Evolutionary conservation across 2,888 invertebrate genomes (phyloP), one percentile per base, ranked within the genome.

Genomic region (Scaeva pyrastri): DNA sequence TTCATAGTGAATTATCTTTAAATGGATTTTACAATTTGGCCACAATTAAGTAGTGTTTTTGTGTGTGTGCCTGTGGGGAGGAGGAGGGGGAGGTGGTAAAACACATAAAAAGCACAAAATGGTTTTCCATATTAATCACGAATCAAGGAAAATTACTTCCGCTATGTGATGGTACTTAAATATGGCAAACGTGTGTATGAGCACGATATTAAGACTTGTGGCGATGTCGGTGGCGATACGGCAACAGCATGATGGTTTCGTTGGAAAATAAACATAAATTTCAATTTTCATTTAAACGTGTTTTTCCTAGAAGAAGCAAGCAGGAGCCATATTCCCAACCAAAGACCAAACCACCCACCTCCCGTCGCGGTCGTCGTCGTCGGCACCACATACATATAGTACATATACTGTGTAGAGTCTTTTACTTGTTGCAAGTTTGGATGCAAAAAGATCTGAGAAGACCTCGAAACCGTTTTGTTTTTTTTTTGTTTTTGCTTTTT

Each of bases 281-380:
- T 80, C 52, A 75, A 84, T 79, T 84, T 79, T 75, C 75, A 21
- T 66, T 16, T 39, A 52, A 75, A 79, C 83, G 83, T 84, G 79
- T 74, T 39, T 56, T 56, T 71, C 71, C 50, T 36, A 62, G 74
- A 79, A 71, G 31, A 31, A 31, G 1, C 31, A 31, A 8, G n/a
- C n/a, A n/a, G 56, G 58, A 64, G 52, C 78, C 56, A 78, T 16
- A 16, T 39, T 19, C n/a, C n/a, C n/a, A n/a, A n/a, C n/a, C n/a
- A n/a, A n/a, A n/a, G n/a, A n/a, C n/a, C n/a, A n/a, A n/a, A n/a
- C n/a, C n/a, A n/a, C n/a, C n/a, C 39, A 21, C 45, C 48, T 64
- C 66, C 19, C 23, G 50, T 62, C 50, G 43, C 36, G 39, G 39
- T 11, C 21, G 0, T 39, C 80, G 75, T 16, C 36, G 55, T 50